These are phyloP conservation scores for Drosophila mulleri DNA, from an alignment of 2,888 invertebrate genomes.

Conservation along the genomic window DNA sequence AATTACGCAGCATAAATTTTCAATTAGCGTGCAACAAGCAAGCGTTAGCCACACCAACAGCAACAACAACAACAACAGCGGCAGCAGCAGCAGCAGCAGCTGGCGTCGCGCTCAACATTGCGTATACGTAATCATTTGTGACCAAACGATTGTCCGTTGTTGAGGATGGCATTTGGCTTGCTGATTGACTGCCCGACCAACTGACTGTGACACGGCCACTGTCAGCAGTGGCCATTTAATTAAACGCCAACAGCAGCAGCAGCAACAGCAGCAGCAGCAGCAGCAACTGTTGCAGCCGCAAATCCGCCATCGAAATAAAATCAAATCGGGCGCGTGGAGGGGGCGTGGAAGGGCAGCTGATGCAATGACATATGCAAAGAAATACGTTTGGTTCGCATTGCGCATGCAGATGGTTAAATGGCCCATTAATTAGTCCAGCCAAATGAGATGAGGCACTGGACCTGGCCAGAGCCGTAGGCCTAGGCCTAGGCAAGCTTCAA, in stretches of 20 bases:
- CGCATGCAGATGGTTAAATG: constrained; percentile 47
- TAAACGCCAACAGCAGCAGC: constrained; percentile 42
- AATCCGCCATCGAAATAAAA: constrained; percentile 48
- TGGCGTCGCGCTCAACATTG: constrained; percentile 29
- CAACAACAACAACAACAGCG: neutral
- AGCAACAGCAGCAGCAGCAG: constrained; percentile 5
- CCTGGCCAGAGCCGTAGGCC: neutral
- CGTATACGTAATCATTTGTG: constrained; percentile 51
- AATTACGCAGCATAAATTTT: constrained; percentile 32
- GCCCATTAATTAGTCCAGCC: constrained; percentile 65
- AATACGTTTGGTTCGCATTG: constrained; percentile 28
- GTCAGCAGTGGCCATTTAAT: constrained; percentile 56
- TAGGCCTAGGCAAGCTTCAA: neutral
- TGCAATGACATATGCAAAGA: constrained; percentile 35
- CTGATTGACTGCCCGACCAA: constrained; percentile 46
- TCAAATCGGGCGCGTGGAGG: constrained; percentile 22
- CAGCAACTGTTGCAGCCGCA: constrained; percentile 28
- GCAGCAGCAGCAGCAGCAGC: constrained; percentile 1
- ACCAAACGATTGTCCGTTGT: constrained; percentile 36
- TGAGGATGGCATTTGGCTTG: constrained; percentile 14
- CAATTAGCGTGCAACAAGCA: constrained; percentile 30
- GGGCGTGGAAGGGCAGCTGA: neutral
- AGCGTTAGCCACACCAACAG: neutral
- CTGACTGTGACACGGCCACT: constrained; percentile 27
- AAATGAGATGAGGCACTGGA: constrained; percentile 11